Evolutionary conservation across 1,140 invertebrate genomes (phyloP).

Genomic region (Samia ricini): DNA sequence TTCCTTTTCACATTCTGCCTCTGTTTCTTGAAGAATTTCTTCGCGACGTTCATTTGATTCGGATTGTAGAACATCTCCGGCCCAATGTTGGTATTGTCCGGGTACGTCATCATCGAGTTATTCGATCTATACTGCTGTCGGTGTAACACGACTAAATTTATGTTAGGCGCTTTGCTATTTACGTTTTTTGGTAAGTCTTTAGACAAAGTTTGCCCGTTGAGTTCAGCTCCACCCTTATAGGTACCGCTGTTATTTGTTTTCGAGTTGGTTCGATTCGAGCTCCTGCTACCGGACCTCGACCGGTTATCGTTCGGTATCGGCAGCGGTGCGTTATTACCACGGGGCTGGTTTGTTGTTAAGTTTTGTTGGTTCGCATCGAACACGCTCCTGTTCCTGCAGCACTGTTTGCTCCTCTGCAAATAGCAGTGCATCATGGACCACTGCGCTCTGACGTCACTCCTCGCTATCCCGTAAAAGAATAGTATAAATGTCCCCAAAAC

Average conservation of each 20-base stretch:
- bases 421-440: conserved; percentile 84
- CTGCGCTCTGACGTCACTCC: conserved; percentile 88
- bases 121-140: conserved; percentile 84
- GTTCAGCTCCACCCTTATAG: conserved; percentile 75
- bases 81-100: conserved; percentile 78
- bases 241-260: conserved; percentile 78
- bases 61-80: conserved; percentile 95
- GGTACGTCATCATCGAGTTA: conserved; percentile 84
- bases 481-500: conserved; percentile 89
- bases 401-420: conserved; percentile 80
- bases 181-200: conserved; percentile 64
- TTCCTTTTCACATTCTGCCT: conserved; percentile 86
- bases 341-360: conserved; percentile 63
- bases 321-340: conserved; percentile 49
- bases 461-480: conserved; percentile 90
- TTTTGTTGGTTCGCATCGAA: conserved; percentile 81
- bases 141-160: conserved; percentile 83
- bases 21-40: conserved; percentile 95
- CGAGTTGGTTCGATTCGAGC: conserved; percentile 77
- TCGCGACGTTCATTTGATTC: conserved; percentile 93
- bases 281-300: conserved; percentile 81
- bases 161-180: conserved; percentile 73
- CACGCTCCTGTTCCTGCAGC: conserved; percentile 81
- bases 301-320: conserved; percentile 74
- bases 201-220: conserved; percentile 70